Conservation (phyloP, 2,113 vertebrate genomes). For the human region DNA sequence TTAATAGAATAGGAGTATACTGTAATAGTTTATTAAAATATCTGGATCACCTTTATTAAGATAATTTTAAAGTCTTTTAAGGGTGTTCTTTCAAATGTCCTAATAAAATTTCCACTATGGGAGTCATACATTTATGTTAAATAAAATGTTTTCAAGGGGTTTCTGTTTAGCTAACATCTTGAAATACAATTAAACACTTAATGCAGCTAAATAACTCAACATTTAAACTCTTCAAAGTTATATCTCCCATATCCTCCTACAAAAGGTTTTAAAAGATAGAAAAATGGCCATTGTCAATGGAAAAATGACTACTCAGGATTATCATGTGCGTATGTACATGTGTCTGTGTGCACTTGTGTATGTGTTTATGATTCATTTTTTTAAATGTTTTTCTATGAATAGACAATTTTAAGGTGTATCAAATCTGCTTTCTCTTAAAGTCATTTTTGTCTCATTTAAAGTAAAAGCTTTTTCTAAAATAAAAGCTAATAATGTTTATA, state of each 20-base stretch:
- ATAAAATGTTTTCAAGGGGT: neutral
- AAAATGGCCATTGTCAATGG: neutral
- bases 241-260: neutral
- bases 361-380: neutral
- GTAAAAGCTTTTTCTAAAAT: neutral
- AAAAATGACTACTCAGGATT: neutral
- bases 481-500: neutral
- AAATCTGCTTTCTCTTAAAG: neutral
- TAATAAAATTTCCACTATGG: neutral
- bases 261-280: neutral
- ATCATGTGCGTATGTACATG: neutral
- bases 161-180: neutral
- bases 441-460: neutral
- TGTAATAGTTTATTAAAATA: conserved; percentile 11
- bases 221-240: neutral
- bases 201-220: neutral
- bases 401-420: neutral
- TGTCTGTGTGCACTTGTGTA: neutral
- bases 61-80: neutral
- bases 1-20: neutral
- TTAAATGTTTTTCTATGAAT: neutral
- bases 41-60: neutral
- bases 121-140: neutral
- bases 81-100: neutral
- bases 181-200: neutral